Conservation (phyloP, 2,797 vertebrate species). For the Intellagama lesueurii region DNA sequence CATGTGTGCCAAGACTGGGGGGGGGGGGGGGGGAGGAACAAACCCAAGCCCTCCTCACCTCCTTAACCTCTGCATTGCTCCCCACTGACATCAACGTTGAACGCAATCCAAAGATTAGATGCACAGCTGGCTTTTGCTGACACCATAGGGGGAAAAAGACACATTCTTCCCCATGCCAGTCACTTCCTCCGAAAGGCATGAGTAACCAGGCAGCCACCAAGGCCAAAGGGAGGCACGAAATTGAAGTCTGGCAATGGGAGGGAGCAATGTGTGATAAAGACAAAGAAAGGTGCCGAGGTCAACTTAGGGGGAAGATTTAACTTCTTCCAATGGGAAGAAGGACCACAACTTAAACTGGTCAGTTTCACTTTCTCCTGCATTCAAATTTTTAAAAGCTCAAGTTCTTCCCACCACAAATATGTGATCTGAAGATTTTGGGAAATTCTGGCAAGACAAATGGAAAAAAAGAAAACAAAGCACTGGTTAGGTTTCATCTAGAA, state of each 20-base stretch:
- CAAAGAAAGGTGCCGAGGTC: no score
- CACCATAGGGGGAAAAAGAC: constrained; percentile 57
- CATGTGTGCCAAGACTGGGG: not conserved
- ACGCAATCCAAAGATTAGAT: constrained; percentile 76
- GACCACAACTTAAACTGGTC: not conserved
- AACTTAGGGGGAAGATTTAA: not conserved
- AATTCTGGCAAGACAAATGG: no score
- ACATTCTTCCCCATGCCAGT: constrained; percentile 75
- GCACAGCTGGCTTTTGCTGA: constrained; percentile 78
- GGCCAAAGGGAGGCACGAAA: constrained; percentile 29
- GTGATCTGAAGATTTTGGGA: no score
- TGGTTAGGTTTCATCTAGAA: no score
- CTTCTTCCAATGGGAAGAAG: not conserved
- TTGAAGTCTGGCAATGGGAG: not conserved
- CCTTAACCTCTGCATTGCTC: constrained; percentile 74
- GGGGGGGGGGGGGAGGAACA: not conserved
- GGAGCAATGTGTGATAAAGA: not conserved
- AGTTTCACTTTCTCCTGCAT: no score
- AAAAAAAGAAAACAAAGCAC: no score
- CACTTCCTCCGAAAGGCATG: constrained; percentile 70
- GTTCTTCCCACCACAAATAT: no score
- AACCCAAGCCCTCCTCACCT: constrained; percentile 63
- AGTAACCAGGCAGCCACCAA: constrained; percentile 60
- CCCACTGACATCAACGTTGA: constrained; percentile 75
- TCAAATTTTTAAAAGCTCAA: no score